Evolutionary conservation across 2,113 vertebrate species (phyloP), one percentile per base, ranked within the genome.

Genomic region (Amia ocellicauda): DNA sequence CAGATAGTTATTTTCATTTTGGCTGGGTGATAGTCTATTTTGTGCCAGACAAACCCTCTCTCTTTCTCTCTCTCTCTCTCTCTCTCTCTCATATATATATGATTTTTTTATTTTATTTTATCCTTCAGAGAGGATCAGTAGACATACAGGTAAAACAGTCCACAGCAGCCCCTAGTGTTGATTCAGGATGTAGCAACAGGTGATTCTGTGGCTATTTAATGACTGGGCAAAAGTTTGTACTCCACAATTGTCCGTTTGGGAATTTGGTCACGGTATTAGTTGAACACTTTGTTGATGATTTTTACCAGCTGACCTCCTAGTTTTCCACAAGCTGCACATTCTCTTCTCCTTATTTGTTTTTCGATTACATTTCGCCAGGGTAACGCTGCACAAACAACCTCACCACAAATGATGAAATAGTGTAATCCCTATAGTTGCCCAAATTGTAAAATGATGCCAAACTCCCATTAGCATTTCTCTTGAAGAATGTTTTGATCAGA

Each of bases 401-500:
- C n/a, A 47, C 16, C 13, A 36, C 31, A 36, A 36, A 36, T 36
- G 31, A 36, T 36, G 11, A 36, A 36, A 11, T 11, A 36, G 11
- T 36, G 31, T 7, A 7, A 5, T 36, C 31, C 1, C 5, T 36
- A 11, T 2, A 7, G 31, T 11, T 7, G 5, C 31, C 5, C 11
- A 36, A 2, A 36, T 36, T 36, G 5, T 11, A 36, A 11, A 36
- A 36, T 11, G 78, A 83, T 73, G 56, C 67, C 62, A 64, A 74
- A 80, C 85, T 71, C 76, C 79, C 74, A 87, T 87, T 88, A 89
- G 84, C 78, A 70, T 80, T 79, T 80, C 65, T 69, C 83, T 84
- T 80, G 80, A 80, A 85, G 86, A 85, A 82, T 78, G 31, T 87
- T 85, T 87, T 85, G 85, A 86, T 88, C 86, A 88, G 85, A 88